Conservation (phyloP, 64 coral and sea anemone species). For the Hydrozoanthus tunicans region DNA sequence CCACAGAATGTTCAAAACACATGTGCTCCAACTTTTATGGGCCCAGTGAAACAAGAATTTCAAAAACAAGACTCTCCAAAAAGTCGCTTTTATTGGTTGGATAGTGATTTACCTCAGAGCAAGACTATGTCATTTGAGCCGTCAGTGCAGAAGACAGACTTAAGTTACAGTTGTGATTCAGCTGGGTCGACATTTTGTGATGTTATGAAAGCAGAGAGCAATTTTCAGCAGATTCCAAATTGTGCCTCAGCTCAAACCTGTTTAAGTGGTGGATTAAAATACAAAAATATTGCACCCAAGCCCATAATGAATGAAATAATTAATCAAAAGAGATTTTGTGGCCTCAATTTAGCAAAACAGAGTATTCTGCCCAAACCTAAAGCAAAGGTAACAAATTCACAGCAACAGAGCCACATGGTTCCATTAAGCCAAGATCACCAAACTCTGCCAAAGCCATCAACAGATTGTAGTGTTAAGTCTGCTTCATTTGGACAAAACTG, state of each 20-base stretch:
- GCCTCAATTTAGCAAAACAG: background rate
- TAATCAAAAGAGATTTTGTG: background rate
- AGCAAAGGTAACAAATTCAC: background rate
- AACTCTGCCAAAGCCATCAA: background rate
- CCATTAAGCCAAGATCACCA: background rate
- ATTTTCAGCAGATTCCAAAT: background rate
- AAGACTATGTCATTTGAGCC: background rate
- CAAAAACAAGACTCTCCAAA: background rate
- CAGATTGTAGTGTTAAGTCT: background rate
- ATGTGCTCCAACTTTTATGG: background rate
- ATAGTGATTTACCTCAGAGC: background rate
- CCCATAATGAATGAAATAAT: conserved; percentile 12
- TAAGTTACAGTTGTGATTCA: background rate
- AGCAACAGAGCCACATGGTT: background rate
- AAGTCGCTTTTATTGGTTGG: background rate
- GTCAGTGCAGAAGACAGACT: background rate
- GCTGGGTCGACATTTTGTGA: background rate
- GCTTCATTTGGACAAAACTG: background rate
- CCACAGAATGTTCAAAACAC: conserved; percentile 4
- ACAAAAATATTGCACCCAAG: conserved; percentile 48
- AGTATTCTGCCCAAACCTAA: conserved; percentile 14
- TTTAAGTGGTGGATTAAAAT: background rate
- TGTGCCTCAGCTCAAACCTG: background rate
- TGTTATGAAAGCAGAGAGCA: conserved; percentile 19
- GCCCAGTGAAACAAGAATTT: background rate